Evolutionary conservation across 2,797 vertebrate species (phyloP).

Genomic region (Gymnodraco acuticeps): DNA sequence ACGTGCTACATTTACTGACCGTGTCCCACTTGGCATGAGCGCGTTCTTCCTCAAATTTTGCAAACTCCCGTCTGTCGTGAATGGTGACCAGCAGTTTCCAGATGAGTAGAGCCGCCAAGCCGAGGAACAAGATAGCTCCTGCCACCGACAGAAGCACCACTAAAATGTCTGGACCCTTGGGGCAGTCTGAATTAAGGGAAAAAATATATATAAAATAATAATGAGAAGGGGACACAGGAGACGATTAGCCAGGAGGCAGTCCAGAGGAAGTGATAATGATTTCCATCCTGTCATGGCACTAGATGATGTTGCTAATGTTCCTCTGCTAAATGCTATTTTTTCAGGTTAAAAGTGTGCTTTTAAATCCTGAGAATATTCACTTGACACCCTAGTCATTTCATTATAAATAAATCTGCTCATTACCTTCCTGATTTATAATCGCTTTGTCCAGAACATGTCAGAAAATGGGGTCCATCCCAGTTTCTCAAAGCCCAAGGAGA

Average conservation of each 20-base stretch:
- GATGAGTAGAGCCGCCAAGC: conserved; percentile 92
- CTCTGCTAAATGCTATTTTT: neutral
- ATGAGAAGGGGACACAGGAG: neutral
- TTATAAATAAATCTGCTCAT: too few relatives aligned
- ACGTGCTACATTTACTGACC: conserved; percentile 81
- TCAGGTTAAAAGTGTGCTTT: neutral
- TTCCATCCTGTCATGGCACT: conserved; percentile 18
- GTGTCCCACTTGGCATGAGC: conserved; percentile 96
- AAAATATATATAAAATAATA: conserved; percentile 27
- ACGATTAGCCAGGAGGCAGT: conserved; percentile 24
- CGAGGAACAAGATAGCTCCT: conserved; percentile 93
- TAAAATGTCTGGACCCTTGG: conserved; percentile 92
- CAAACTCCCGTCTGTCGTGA: conserved; percentile 96
- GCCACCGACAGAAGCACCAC: conserved; percentile 94
- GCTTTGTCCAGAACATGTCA: too few relatives aligned
- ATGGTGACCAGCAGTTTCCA: conserved; percentile 98
- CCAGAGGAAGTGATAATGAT: conserved; percentile 21
- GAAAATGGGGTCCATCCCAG: too few relatives aligned
- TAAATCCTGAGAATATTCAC: neutral
- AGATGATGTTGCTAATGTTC: neutral
- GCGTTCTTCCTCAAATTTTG: conserved; percentile 96
- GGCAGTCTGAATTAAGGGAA: conserved; percentile 87
- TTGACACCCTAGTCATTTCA: neutral
- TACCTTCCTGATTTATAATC: too few relatives aligned
- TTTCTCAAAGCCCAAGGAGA: too few relatives aligned